Evolutionary conservation across 1,140 invertebrate species (phyloP), one percentile per base, ranked within the genome.

Genomic region (Octopus bimaculoides): DNA sequence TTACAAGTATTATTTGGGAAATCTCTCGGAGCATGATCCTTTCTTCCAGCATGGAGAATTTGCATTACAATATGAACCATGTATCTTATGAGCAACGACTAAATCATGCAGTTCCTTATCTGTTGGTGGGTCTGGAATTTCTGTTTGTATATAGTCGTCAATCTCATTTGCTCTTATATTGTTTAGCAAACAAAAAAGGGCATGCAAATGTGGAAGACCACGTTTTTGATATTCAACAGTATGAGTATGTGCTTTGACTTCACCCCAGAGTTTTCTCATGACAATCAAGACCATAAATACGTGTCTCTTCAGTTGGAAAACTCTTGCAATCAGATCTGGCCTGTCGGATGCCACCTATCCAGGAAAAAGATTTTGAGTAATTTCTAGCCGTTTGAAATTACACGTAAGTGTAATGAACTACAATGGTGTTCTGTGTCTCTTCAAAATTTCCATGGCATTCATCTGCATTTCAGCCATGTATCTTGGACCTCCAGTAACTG

Each of bases 291-390:
- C 9, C 61, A 66, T 66, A n/a, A 66, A 66, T 66, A 66, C 9
- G 9, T 66, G 9, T 66, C 61, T 66, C n/a, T 66, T 66, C 61
- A 66, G 61, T 10, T 66, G 9, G n/a, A 66, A 66, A 10, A 66
- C 61, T 66, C 61, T 66, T 66, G 61, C 61, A 66, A 66, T 66
- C 61, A 66, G n/a, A n/a, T 66, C 61, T 66, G 61, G 61, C n/a
- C 61, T 66, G n/a, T 66, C 61, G n/a, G 9, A 66, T 66, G 61
- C 9, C 61, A 10, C 9, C 61, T 66, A n/a, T 10, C n/a, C n/a
- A 9, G n/a, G 9, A 66, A 66, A 66, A 66, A 66, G 61, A n/a
- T 66, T 9, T n/a, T 66, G 61, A 10, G 9, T 9, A n/a, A 66
- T 66, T 66, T 66, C 61, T 9, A n/a, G 61, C 61, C 61, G n/a